A percentile compares a stretch with the other conserved stretches of the same genome.
These are phyloP conservation scores for Nicator chloris DNA, from an alignment of 2,113 vertebrate species.

Conservation along the genomic window DNA sequence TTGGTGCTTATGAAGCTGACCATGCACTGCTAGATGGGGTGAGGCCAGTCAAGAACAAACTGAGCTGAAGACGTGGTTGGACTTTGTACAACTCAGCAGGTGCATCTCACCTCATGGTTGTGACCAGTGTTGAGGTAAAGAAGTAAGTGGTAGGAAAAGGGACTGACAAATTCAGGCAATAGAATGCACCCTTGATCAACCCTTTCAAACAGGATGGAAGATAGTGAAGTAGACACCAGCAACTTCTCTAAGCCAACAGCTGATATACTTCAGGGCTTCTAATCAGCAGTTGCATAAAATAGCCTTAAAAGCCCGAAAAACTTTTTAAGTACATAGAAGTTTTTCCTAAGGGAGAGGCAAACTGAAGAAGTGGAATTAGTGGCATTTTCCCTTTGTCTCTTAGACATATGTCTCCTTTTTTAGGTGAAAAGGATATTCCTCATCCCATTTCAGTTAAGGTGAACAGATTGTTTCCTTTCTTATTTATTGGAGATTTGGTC, in stretches of 20 bases:
- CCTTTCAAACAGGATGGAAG: not conserved
- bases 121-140: not conserved
- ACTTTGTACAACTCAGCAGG: not conserved
- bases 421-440: not conserved
- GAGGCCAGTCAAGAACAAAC: not conserved
- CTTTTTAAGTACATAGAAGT: not conserved
- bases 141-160: not conserved
- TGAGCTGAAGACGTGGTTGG: not conserved
- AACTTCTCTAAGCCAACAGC: not conserved
- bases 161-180: not conserved
- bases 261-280: not conserved
- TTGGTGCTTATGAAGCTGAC: not conserved
- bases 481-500: not conserved
- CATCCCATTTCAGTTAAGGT: not conserved
- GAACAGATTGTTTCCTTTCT: not conserved
- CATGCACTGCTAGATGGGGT: not conserved
- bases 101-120: rapidly evolving
- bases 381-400: not conserved
- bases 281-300: not conserved
- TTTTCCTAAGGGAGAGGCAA: not conserved
- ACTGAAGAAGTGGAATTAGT: not conserved
- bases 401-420: not conserved
- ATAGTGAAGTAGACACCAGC: not conserved
- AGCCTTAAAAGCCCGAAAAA: not conserved
- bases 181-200: not conserved